Evolutionary conservation across 2,797 vertebrate genomes (phyloP).

Genomic region (Valencia hispanica): DNA sequence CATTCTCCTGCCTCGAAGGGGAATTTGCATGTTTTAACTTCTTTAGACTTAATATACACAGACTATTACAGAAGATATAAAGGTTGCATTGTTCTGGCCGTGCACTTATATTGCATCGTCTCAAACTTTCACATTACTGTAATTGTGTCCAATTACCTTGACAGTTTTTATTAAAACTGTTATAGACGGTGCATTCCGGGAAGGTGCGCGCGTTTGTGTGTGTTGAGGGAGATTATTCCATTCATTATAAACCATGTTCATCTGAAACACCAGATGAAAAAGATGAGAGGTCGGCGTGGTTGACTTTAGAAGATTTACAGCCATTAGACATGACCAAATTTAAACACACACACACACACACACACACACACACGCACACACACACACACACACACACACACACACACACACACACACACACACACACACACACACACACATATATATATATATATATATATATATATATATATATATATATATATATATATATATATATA

Average conservation of each 20-base stretch:
- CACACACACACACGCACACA: too few relatives aligned
- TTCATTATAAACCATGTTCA: slow-evolving; percentile 43
- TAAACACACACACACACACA: too few relatives aligned
- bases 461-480: background rate
- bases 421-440: too few relatives aligned
- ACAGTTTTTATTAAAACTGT: slow-evolving; percentile 74
- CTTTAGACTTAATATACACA: slow-evolving; percentile 75
- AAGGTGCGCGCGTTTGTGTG: background rate
- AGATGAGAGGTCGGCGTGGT: slow-evolving; percentile 32
- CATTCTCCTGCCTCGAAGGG: background rate
- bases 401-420: too few relatives aligned
- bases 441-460: too few relatives aligned
- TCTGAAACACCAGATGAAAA: slow-evolving; percentile 43
- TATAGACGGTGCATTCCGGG: slow-evolving; percentile 51
- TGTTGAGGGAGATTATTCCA: slow-evolving; percentile 39
- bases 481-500: background rate
- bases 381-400: too few relatives aligned
- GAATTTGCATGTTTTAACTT: slow-evolving; percentile 49
- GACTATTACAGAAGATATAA: slow-evolving; percentile 64
- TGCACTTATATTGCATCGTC: slow-evolving; percentile 52
- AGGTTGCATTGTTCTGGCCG: slow-evolving; percentile 67
- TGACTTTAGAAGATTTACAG: slow-evolving; percentile 35
- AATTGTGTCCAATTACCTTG: slow-evolving; percentile 79
- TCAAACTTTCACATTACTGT: slow-evolving; percentile 71
- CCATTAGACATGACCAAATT: slow-evolving; percentile 4